These are phyloP conservation scores for Pseudomyrmex flavicornis DNA, from an alignment of 1,140 invertebrate species.

Conservation along the genomic window DNA sequence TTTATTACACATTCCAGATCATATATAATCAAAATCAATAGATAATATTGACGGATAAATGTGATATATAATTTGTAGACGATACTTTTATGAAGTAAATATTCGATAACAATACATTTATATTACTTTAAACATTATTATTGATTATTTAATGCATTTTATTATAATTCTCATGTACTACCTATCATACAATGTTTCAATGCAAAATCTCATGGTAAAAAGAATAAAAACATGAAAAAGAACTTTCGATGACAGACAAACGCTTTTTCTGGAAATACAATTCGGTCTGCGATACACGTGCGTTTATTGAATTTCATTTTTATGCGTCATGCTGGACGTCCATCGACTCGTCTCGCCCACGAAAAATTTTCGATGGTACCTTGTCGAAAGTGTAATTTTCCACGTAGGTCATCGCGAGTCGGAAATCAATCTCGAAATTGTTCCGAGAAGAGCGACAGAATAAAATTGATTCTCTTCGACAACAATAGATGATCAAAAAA, in stretches of 20 bases:
- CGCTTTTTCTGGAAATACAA: constrained; percentile 29
- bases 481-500: background rate
- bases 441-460: background rate
- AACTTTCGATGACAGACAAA: background rate
- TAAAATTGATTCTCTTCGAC: background rate
- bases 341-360: background rate
- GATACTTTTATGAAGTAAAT: background rate
- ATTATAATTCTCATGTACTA: background rate
- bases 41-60: too few species aligned
- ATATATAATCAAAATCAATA: too few species aligned
- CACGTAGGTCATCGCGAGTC: background rate
- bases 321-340: background rate
- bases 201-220: background rate
- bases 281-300: constrained; percentile 8
- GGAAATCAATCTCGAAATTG: background rate
- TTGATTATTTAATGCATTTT: constrained; percentile 29
- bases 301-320: constrained; percentile 49
- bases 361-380: constrained; percentile 18
- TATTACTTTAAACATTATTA: background rate
- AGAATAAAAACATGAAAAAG: constrained; percentile 27
- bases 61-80: too few species aligned
- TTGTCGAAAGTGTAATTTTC: constrained; percentile 23
- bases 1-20: too few species aligned
- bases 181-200: too few species aligned
- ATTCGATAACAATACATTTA: background rate